Percentiles rank a stretch among this genome's conserved stretches.
Evolutionary conservation across 2,113 vertebrate genomes (phyloP).

Genomic region (Pungitius pungitius): DNA sequence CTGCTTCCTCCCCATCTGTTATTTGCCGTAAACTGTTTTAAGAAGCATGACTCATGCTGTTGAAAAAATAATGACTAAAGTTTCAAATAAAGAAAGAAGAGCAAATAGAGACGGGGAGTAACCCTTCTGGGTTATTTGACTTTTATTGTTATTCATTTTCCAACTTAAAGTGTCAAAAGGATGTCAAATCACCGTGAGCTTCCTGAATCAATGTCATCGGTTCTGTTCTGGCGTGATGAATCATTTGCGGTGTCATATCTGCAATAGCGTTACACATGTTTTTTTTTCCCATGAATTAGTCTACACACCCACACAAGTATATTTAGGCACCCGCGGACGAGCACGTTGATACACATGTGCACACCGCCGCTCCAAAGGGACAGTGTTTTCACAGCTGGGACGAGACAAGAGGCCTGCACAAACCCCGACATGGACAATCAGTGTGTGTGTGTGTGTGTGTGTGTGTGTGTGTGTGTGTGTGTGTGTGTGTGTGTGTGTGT

Average conservation of each 20-base stretch:
- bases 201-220: constrained; percentile 5
- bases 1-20: constrained; percentile 24
- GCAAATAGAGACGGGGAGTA: neutral
- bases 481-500: constrained; percentile 21
- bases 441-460: constrained; percentile 21
- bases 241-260: constrained; percentile 35
- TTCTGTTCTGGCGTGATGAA: constrained; percentile 22
- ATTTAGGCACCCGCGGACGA: constrained; percentile 44
- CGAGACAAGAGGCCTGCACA: constrained; percentile 57
- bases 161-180: neutral
- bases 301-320: constrained; percentile 40
- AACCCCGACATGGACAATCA: constrained; percentile 57
- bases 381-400: constrained; percentile 75
- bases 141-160: constrained; percentile 7
- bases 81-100: constrained; percentile 9
- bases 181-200: neutral
- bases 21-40: constrained; percentile 56
- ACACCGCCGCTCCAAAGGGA: constrained; percentile 36
- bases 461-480: constrained; percentile 19
- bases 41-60: constrained; percentile 60
- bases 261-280: constrained; percentile 36
- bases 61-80: constrained; percentile 19
- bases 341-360: constrained; percentile 50
- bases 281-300: constrained; percentile 58
- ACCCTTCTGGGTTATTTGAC: constrained; percentile 2